Base-by-base conservation (phyloP, 1,140 invertebrate species). In the Drosophila serrata region DNA sequence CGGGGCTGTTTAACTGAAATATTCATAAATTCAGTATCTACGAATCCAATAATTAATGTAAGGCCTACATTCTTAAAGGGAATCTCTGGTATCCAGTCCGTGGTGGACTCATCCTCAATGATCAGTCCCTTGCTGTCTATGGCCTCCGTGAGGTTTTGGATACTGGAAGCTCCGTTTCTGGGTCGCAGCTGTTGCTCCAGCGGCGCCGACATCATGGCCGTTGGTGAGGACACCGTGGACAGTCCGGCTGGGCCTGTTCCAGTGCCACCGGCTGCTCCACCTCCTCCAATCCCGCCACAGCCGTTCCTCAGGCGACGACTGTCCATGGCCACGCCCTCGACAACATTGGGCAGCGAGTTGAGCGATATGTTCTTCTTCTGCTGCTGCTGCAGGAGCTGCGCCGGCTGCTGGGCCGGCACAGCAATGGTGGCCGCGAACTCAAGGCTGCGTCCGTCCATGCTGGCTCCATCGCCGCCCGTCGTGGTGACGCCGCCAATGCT, bases 61-160 rank as follows among this genome's bases (percentile, higher is more conserved):
- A 39, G 56, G 91, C 94, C 93, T 93, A 98, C 97, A 93, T 97
- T 97, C 94, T 97, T 96, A 86, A 98, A 98, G 3, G 97, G 97
- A 91, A 98, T 97, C 93, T 98, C 97, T 0, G 97, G 97, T 22
- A 95, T 97, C 97, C 97, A 98, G 75, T 97, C 96, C 0, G 95
- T 95, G 2, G 95, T 96, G 42, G 94, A 94, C 75, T 97, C 96
- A 37, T 97, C 97, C 12, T 97, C 97, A 0, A 91, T 80, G 37
- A 95, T 94, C 17, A 94, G 93, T 5, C 80, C 74, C 46, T 91
- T 92, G 35, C 65, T 64, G 48, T 75, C 79, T 39, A 90, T 88
- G 15, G 75, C 73, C 35, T 90, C 90, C 8, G 76, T 19, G 8
- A 92, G 67, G 43, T 87, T 90, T 19, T 91, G 91, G 3, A 85